A percentile compares a stretch with the other conserved stretches of the same genome.
phyloP scores from a whole-genome alignment of 2,113 vertebrate genomes.

The Physeter macrocephalus region DNA sequence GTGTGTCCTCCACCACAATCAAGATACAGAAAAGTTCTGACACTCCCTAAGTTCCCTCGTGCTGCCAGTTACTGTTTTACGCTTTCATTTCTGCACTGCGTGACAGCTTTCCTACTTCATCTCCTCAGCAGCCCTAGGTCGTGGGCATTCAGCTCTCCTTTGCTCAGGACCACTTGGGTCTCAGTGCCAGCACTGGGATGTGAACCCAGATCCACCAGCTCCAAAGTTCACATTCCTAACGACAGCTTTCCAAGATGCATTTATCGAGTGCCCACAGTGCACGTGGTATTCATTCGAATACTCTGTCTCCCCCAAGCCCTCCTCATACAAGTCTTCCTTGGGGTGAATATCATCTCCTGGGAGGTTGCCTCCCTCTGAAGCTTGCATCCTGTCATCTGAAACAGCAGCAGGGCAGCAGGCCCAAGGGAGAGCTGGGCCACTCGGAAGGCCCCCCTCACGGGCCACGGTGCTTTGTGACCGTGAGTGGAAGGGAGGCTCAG shows the following conservation, averaged over 20 bases:
- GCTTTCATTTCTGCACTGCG: fast-evolving
- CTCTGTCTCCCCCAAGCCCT: neutral
- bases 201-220: neutral
- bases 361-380: neutral
- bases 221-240: neutral
- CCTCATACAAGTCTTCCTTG: neutral
- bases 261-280: neutral
- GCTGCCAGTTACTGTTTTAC: fast-evolving
- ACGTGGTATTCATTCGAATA: neutral
- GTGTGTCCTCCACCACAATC: neutral
- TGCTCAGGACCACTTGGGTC: neutral
- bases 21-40: neutral
- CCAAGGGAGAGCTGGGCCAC: too few species aligned
- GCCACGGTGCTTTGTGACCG: neutral
- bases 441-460: neutral
- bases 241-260: neutral
- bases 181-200: neutral
- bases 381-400: neutral
- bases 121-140: neutral
- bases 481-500: neutral
- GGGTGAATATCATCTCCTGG: neutral
- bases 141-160: neutral
- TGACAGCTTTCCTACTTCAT: fast-evolving
- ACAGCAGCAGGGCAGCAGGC: neutral
- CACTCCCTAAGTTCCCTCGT: fast-evolving